Percentiles rank a stretch among this genome's conserved stretches.
Evolutionary conservation across 2,888 invertebrate genomes (phyloP).

Genomic region (Megastigmus dorsalis): DNA sequence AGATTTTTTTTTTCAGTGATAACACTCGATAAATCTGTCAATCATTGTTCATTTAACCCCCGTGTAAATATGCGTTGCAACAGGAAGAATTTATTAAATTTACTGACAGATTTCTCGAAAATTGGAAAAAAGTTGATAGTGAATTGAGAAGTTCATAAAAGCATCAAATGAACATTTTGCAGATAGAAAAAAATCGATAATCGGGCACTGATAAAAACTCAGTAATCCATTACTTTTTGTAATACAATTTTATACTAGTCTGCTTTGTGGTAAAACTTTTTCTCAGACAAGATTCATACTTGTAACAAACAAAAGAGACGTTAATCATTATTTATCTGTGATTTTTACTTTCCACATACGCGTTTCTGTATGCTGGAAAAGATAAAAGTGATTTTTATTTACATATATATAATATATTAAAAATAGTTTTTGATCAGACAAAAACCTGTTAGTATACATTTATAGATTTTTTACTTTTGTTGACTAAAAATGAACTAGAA

Average conservation of each 20-base stretch:
- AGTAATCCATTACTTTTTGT: slow-evolving; percentile 42
- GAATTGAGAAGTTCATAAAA: slow-evolving; percentile 10
- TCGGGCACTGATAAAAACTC: neutral
- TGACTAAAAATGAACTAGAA: slow-evolving; percentile 10
- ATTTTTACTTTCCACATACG: slow-evolving; percentile 54
- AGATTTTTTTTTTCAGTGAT: slow-evolving; percentile 32
- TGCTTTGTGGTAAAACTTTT: slow-evolving; percentile 42
- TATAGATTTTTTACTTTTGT: slow-evolving; percentile 39
- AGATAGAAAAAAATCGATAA: slow-evolving; percentile 39
- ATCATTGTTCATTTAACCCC: slow-evolving; percentile 15
- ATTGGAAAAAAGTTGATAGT: neutral
- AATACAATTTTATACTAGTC: slow-evolving; percentile 54
- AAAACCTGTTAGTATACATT: slow-evolving; percentile 18
- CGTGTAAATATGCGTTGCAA: slow-evolving; percentile 49
- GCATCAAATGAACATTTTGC: slow-evolving; percentile 10
- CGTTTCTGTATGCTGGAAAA: slow-evolving; percentile 38
- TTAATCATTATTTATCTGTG: slow-evolving; percentile 53
- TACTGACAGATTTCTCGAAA: slow-evolving; percentile 44
- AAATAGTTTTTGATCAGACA: slow-evolving; percentile 12
- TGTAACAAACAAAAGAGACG: slow-evolving; percentile 47
- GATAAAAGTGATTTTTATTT: slow-evolving; percentile 49
- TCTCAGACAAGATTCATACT: slow-evolving; percentile 37
- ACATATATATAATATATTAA: slow-evolving; percentile 30
- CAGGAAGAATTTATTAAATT: slow-evolving; percentile 30
- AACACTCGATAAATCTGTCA: slow-evolving; percentile 40